Base-by-base conservation (phyloP, 2,888 invertebrate species). In the Pollenia amentaria region DNA sequence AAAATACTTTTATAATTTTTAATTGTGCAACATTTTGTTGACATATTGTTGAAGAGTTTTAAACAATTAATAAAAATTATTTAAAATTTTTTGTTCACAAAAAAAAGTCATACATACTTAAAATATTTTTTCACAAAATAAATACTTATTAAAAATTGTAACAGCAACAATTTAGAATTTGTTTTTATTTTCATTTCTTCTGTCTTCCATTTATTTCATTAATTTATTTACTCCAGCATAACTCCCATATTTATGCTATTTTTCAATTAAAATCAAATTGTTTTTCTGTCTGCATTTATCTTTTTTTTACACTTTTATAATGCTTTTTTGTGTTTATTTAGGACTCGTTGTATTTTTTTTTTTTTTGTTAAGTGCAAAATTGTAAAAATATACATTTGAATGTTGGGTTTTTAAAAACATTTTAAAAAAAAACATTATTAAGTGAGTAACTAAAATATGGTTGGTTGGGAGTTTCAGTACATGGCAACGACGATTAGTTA, bases 211-310 rank as follows among this genome's bases (percentile, higher is more conserved):
- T 65, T 60, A 4, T 64, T 64, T 18, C 44, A 42, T 44, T 64
- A 29, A 29, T 29, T 40, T 11, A 51, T 64, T 40, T 53, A 65
- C 67, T 67, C 46, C 9, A 55, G 51, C 78, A 81, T 70, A 76
- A 84, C 84, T 84, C 76, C 84, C 84, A 84, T 87, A 87, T 84
- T 83, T 84, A 84, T 89, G 88, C 88, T 90, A 86, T 91, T 91
- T 91, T 92, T 91, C 89, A 92, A 92, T 91, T 92, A 90, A 92
- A 91, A 90, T 87, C 89, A 90, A 90, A 89, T 90, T 89, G 89
- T 89, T 89, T 89, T 90, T 90, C 90, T 88, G 89, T 90, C 88
- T 88, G 87, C 85, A 80, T 69, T 55, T 84, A 83, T 69, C 55
- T 85, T 88, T 88, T 79, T 87, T 87, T 85, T 64, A 88, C 88